Base-by-base conservation (phyloP, 2,113 vertebrate species). In the Coreoperca whiteheadi region DNA sequence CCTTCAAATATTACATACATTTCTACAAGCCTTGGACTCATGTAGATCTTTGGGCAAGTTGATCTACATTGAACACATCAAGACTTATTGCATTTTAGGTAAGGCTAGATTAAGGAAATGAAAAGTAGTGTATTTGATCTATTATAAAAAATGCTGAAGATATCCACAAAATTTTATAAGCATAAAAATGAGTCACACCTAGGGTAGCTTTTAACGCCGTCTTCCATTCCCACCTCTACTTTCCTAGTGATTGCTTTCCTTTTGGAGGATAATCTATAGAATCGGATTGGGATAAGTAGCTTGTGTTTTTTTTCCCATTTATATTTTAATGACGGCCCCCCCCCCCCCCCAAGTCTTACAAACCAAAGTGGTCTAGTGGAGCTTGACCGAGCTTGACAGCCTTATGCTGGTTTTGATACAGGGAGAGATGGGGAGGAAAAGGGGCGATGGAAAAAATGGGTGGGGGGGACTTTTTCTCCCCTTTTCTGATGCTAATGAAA, bases 401-500 rank as follows among this genome's bases (percentile, higher is more conserved):
- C 88, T 93, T 91, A 91, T 91, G 91, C 91, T 74, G 77, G 90
- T 94, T 94, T 89, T 87, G 87, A 93, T 90, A 88, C 84, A 87
- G 89, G 87, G 75, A 89, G 88, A 89, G 82, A 90, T 91, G 78
- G 85, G 79, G 82, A 86, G 85, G 78, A 83, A 91, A 88, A 83
- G 63, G 77, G 85, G 79, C 20, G 72, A 83, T 84, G 84, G 65
- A 77, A 83, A 85, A 88, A 77, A 77, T 32, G 69, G 41, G 39
- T 14, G 37, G 84, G 84, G 91, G 89, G 87, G 85, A 83, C 82
- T 87, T 93, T 46, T 94, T 94, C 89, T 91, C 87, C 90, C 86
- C 92, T 91, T 95, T 95, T 95, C 93, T 95, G 91, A 95, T 95
- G 95, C 93, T 95, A 96, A 96, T 96, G 93, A 95, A 94, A 94